These are phyloP conservation scores for Amphilophus citrinellus DNA, from an alignment of 2,113 vertebrate genomes.

Conservation along the genomic window DNA sequence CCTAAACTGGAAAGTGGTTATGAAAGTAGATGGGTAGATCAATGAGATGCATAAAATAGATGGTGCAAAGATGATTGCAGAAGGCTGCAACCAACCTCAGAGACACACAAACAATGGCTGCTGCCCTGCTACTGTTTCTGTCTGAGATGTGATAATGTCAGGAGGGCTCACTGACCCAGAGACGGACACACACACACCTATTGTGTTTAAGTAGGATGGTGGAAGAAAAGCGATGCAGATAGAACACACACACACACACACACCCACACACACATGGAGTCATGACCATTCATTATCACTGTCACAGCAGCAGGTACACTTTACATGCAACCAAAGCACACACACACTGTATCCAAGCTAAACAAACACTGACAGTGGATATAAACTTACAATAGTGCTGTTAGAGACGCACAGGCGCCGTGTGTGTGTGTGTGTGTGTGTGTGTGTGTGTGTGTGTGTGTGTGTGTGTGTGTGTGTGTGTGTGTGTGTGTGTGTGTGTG, in stretches of 20 bases:
- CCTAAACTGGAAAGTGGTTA: neutral
- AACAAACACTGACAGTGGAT: constrained; percentile 27
- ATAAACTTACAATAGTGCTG: constrained; percentile 31
- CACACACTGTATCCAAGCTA: constrained; percentile 21
- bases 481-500: neutral
- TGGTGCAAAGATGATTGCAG: neutral
- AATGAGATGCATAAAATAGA: fast-evolving
- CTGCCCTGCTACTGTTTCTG: neutral
- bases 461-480: too few species aligned
- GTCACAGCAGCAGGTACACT: neutral
- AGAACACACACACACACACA: neutral
- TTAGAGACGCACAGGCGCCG: constrained; percentile 24
- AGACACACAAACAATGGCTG: neutral
- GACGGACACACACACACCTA: neutral
- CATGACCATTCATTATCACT: neutral
- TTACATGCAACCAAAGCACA: neutral
- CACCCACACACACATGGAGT: neutral
- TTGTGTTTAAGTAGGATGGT: neutral
- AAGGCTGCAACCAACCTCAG: neutral
- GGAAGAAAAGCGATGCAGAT: neutral
- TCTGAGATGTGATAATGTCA: neutral
- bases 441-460: too few species aligned
- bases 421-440: neutral
- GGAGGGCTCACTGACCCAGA: neutral
- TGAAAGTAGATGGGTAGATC: fast-evolving